Evolutionary conservation across 2,888 invertebrate species (phyloP), one percentile per base, ranked within the genome.

Genomic region (Julus scanicus): DNA sequence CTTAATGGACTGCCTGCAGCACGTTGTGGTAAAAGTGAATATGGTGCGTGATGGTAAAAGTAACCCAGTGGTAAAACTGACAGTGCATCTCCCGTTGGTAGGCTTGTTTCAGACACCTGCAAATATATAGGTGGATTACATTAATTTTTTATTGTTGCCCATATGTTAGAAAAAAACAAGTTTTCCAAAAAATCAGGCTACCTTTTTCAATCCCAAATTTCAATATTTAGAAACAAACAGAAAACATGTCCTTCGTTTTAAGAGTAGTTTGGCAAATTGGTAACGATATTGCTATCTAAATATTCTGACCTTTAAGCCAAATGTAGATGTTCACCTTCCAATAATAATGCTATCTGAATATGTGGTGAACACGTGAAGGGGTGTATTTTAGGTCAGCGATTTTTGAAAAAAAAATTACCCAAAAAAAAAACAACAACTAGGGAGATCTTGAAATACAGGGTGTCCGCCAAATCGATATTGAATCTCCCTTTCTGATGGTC

Each of bases 21-120:
- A 11, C 39, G 40, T 15, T 37, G 84, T 84, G 84, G 84, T 40
- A 84, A 17, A 13, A 86, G 86, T 48, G 86, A 49, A 44, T 86
- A 86, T 13, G 86, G 86, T n/a, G 49, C 48, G 48, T 86, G 86
- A n/a, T 86, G 86, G 48, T 86, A 49, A 40, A 86, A 48, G 48
- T 48, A 86, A 1, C 86, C 49, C 86, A 86, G n/a, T 5, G 86
- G 86, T 49, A 86, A 49, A 40, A 86, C 48, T 5, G 49, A 40
- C 44, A 49, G 15, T 17, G 44, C 44, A 49, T 48, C 48, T 3
- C 49, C 86, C 29, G 86, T 86, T n/a, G 86, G 86, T 39, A 86
- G 86, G 44, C 49, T 86, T 4, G 86, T 86, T 49, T 86, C 86
- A n/a, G 86, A 86, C 49, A 86, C 86, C 86, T 86, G 40, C 20